These are phyloP conservation scores for Listrodromus nycthemerus DNA, from an alignment of 2,888 invertebrate species.

Conservation along the genomic window DNA sequence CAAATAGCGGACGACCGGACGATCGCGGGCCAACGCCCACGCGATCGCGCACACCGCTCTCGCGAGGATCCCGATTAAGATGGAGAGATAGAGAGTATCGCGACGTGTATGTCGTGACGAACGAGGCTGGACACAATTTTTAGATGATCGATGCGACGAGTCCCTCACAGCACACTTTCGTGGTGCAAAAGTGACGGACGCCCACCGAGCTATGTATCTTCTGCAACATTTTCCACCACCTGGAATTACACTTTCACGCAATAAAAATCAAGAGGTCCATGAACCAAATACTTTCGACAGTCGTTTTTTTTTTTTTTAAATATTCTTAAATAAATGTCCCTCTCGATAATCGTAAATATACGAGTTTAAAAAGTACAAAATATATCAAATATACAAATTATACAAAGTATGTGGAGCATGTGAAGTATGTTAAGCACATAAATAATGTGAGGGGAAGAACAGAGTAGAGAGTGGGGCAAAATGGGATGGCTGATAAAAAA, in stretches of 20 bases:
- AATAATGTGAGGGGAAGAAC: too few relatives aligned
- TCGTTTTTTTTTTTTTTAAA: not conserved
- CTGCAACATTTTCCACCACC: not conserved
- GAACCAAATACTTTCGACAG: not conserved
- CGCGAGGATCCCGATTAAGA: conserved; percentile 20
- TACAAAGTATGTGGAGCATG: not conserved
- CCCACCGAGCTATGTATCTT: not conserved
- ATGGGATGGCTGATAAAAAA: too few relatives aligned
- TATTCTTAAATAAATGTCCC: not conserved
- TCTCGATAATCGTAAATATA: not conserved
- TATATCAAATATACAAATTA: not conserved
- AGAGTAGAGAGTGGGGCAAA: too few relatives aligned
- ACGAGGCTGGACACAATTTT: not conserved
- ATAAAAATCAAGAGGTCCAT: not conserved
- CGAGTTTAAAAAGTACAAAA: not conserved
- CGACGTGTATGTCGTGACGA: not conserved
- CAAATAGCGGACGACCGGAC: conserved; percentile 26
- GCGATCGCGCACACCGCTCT: conserved; percentile 12
- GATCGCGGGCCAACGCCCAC: conserved; percentile 50
- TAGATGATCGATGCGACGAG: not conserved
- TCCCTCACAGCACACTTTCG: conserved; percentile 1
- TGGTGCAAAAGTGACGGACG: not conserved
- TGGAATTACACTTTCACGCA: not conserved
- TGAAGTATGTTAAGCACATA: too few relatives aligned
- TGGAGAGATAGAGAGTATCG: conserved; percentile 6